Percentiles rank a stretch among this genome's conserved stretches.
phyloP scores from a whole-genome alignment of 2,888 invertebrate species.

The Bhutanitis thaidina region DNA sequence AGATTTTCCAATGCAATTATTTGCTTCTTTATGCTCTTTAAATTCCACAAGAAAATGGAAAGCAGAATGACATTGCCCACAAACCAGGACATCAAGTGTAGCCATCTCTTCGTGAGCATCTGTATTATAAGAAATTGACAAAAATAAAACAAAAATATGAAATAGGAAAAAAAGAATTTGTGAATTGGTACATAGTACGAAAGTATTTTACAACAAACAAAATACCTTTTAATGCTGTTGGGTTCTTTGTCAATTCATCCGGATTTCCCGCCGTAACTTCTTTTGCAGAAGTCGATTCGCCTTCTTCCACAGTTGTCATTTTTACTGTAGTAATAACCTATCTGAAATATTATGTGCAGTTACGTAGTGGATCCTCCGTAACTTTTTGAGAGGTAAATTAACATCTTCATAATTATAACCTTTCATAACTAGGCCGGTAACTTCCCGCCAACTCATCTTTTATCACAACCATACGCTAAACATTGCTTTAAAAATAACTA shows the following conservation, averaged over 20 bases:
- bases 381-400: neutral
- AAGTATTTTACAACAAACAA: no score
- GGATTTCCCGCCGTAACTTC: slow-evolving; percentile 74
- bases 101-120: slow-evolving; percentile 89
- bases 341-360: neutral
- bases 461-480: neutral
- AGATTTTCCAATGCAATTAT: slow-evolving; percentile 81
- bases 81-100: slow-evolving; percentile 88
- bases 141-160: slow-evolving; percentile 2
- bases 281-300: slow-evolving; percentile 45
- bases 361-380: neutral
- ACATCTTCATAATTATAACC: slow-evolving; percentile 25
- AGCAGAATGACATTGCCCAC: slow-evolving; percentile 90
- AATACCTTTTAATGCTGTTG: slow-evolving; percentile 81
- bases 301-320: slow-evolving; percentile 67
- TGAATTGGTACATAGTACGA: no score
- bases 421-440: slow-evolving; percentile 29
- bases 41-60: slow-evolving; percentile 90
- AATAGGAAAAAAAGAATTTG: no score
- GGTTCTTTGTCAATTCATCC: slow-evolving; percentile 82
- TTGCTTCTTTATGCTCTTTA: slow-evolving; percentile 84
- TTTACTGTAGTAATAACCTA: slow-evolving; percentile 21
- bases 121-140: slow-evolving; percentile 40
- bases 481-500: no score
- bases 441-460: slow-evolving; percentile 39